phyloP scores from a whole-genome alignment of 2,113 vertebrate genomes.

The Dicrurus megarhynchus region DNA sequence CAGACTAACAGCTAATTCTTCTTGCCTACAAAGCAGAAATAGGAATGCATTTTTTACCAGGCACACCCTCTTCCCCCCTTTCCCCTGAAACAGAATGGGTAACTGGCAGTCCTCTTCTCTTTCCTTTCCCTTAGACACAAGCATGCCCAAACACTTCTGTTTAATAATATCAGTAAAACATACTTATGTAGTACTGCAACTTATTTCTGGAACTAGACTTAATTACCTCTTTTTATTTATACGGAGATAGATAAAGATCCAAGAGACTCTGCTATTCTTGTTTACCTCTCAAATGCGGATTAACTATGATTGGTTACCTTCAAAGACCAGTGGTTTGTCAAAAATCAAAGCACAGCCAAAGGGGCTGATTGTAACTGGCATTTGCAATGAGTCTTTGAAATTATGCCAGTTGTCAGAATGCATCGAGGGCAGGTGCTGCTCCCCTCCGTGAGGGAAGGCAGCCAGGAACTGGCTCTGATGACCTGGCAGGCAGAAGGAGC shows the following conservation, averaged over 20 bases:
- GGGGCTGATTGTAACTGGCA: not conserved
- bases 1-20: not conserved
- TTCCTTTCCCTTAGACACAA: not conserved
- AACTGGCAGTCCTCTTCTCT: not conserved
- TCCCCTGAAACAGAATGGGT: not conserved
- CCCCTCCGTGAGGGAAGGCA: fast-evolving
- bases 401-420: not conserved
- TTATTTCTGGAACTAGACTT: not conserved
- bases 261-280: not conserved
- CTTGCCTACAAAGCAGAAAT: not conserved
- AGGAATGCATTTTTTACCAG: not conserved
- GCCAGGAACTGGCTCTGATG: not conserved
- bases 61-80: fast-evolving
- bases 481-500: not conserved
- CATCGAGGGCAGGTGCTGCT: not conserved
- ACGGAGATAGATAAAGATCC: not conserved
- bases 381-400: not conserved
- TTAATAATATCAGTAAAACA: not conserved
- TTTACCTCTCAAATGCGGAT: not conserved
- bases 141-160: not conserved
- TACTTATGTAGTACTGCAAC: not conserved
- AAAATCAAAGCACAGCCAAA: not conserved
- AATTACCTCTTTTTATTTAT: not conserved
- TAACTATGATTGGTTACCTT: not conserved
- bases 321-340: not conserved